A percentile compares a stretch with the other conserved stretches of the same genome.
Evolutionary conservation across 2,113 vertebrate genomes (phyloP).

Genomic region (Tapirus terrestris): DNA sequence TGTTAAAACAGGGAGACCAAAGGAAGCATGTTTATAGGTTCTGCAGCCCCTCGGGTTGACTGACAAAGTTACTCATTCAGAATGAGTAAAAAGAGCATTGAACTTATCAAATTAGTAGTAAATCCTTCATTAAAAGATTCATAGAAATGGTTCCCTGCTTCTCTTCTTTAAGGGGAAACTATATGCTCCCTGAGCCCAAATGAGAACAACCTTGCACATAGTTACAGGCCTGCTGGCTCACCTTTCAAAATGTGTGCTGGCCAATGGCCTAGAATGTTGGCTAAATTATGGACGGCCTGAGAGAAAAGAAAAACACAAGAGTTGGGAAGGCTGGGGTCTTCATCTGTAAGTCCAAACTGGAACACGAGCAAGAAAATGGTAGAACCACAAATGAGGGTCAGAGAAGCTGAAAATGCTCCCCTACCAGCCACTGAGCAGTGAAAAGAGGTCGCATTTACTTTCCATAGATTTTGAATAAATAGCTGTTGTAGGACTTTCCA

Average conservation of each 20-base stretch:
- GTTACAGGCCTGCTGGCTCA: not conserved
- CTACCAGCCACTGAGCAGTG: not conserved
- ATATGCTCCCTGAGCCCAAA: not conserved
- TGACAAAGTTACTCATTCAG: conserved; percentile 32
- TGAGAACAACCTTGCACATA: not conserved
- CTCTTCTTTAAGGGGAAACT: not conserved
- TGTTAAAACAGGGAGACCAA: not conserved
- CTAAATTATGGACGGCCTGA: not conserved
- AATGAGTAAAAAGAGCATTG: not conserved
- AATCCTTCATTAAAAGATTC: conserved; percentile 49
- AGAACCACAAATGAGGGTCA: not conserved
- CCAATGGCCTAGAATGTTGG: not conserved
- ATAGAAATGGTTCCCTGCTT: not conserved
- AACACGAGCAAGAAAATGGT: not conserved
- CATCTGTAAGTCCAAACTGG: not conserved
- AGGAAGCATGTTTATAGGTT: conserved; percentile 12
- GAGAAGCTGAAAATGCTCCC: not conserved
- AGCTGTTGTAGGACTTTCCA: not conserved
- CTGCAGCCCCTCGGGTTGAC: not conserved
- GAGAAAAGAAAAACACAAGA: not conserved
- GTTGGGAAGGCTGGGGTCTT: not conserved
- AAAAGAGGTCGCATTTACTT: not conserved
- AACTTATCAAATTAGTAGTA: conserved; percentile 29
- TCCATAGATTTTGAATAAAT: not conserved
- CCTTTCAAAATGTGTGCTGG: not conserved